Conservation (phyloP, 1,140 invertebrate species). For the Sitophilus oryzae region DNA sequence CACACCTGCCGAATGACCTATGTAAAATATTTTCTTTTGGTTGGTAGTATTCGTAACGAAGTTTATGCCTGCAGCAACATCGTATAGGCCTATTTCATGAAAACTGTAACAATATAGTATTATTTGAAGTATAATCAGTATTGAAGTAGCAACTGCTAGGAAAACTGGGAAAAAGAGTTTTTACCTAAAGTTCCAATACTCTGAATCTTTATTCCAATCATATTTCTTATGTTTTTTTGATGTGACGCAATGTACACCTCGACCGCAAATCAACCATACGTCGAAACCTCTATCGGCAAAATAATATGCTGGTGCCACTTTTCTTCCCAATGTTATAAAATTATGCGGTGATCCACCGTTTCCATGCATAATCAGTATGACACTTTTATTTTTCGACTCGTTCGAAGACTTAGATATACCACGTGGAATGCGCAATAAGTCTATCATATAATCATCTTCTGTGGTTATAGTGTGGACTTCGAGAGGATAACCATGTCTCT, state of each 20-base stretch:
- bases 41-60: slow-evolving; percentile 41
- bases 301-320: slow-evolving; percentile 25
- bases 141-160: neutral
- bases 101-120: slow-evolving; percentile 25
- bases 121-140: neutral
- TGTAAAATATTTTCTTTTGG: slow-evolving; percentile 27
- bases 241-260: slow-evolving; percentile 61
- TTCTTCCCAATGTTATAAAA: slow-evolving; percentile 6
- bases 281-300: slow-evolving; percentile 37
- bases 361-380: slow-evolving; percentile 13
- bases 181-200: slow-evolving; percentile 44
- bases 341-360: slow-evolving; percentile 4
- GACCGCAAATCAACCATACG: slow-evolving; percentile 63
- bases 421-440: slow-evolving; percentile 17
- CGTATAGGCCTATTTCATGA: slow-evolving; percentile 47
- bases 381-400: slow-evolving; percentile 9
- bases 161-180: neutral
- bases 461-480: slow-evolving; percentile 16
- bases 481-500: slow-evolving; percentile 17
- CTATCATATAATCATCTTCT: slow-evolving; percentile 17
- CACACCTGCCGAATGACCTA: slow-evolving; percentile 50
- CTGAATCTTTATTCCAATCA: slow-evolving; percentile 32
- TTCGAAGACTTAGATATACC: slow-evolving; percentile 3
- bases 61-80: slow-evolving; percentile 56
- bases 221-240: slow-evolving; percentile 50